Conservation (phyloP, 2,113 vertebrate genomes). For the Verasper variegatus region DNA sequence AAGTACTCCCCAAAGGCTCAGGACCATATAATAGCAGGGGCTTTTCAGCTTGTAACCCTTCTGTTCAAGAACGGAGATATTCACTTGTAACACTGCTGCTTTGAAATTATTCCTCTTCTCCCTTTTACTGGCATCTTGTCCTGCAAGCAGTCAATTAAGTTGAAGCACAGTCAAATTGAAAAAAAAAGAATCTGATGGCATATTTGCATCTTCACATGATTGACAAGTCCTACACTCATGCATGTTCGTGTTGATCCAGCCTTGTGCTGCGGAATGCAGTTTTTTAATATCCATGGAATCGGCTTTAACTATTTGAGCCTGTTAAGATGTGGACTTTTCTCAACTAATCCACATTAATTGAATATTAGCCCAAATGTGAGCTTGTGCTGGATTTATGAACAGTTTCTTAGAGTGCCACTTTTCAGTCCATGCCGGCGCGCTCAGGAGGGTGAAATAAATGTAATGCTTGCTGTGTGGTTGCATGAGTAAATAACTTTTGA, state of each 20-base stretch:
- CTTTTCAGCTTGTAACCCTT: slow-evolving; percentile 69
- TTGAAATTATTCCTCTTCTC: slow-evolving; percentile 53
- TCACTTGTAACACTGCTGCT: slow-evolving; percentile 39
- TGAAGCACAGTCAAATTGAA: slow-evolving; percentile 42
- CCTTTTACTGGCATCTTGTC: slow-evolving; percentile 41
- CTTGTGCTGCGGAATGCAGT: slow-evolving; percentile 22
- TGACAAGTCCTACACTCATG: slow-evolving; percentile 63
- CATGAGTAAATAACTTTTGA: slow-evolving; percentile 70
- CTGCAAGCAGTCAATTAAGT: slow-evolving; percentile 54
- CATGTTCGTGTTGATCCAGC: slow-evolving; percentile 55
- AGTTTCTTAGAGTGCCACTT: slow-evolving; percentile 61
- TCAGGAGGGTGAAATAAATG: slow-evolving; percentile 40
- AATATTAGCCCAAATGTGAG: slow-evolving; percentile 80
- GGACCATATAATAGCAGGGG: slow-evolving; percentile 67
- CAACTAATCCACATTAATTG: slow-evolving; percentile 80
- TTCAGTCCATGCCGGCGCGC: slow-evolving; percentile 49
- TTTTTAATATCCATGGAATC: slow-evolving; percentile 71
- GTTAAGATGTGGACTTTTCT: slow-evolving; percentile 70
- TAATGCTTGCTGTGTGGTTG: slow-evolving; percentile 41
- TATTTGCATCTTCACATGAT: slow-evolving; percentile 58
- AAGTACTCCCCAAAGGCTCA: slow-evolving; percentile 72
- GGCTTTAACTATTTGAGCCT: slow-evolving; percentile 71
- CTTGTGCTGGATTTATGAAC: slow-evolving; percentile 68
- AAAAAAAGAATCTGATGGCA: slow-evolving; percentile 53
- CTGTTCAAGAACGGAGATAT: slow-evolving; percentile 40